These are phyloP conservation scores for Teleiodes luculella DNA, from an alignment of 2,888 invertebrate genomes.

Conservation along the genomic window DNA sequence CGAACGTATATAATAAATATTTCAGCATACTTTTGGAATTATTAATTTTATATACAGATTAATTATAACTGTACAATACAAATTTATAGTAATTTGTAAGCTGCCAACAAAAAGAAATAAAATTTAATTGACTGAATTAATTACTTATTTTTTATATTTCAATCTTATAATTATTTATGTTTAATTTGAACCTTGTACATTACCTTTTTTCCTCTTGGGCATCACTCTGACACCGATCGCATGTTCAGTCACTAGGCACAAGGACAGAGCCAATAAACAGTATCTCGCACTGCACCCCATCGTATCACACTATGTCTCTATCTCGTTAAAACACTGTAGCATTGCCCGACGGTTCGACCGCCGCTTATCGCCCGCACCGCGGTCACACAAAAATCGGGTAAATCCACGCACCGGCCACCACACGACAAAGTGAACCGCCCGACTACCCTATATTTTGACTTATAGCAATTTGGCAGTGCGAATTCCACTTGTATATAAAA, in stretches of 20 bases:
- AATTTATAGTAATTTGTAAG: too few species aligned
- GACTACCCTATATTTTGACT: slow-evolving; percentile 82
- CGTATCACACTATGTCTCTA: slow-evolving; percentile 52
- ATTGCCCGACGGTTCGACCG: slow-evolving; percentile 45
- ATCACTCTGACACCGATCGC: slow-evolving; percentile 77
- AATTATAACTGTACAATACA: too few species aligned
- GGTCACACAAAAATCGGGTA: slow-evolving; percentile 18
- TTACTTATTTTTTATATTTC: too few species aligned
- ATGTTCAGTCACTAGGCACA: slow-evolving; percentile 73
- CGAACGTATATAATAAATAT: too few species aligned
- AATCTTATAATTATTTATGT: too few species aligned
- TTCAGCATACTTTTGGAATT: too few species aligned
- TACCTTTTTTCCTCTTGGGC: slow-evolving; percentile 79
- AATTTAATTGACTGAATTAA: too few species aligned
- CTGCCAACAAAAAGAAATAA: too few species aligned
- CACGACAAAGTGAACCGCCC: slow-evolving; percentile 68
- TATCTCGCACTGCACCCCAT: slow-evolving; percentile 76
- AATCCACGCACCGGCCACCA: slow-evolving; percentile 39
- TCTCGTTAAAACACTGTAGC: slow-evolving; percentile 54
- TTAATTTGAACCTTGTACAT: slow-evolving; percentile 20
- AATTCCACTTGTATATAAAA: slow-evolving; percentile 82
- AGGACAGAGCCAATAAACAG: slow-evolving; percentile 71
- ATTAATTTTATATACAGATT: too few species aligned
- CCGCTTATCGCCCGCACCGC: slow-evolving; percentile 20
- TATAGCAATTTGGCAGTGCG: slow-evolving; percentile 79